Evolutionary conservation across 2,113 vertebrate genomes (phyloP), one percentile per base, ranked within the genome.

Genomic region (Rutilus rutilus): DNA sequence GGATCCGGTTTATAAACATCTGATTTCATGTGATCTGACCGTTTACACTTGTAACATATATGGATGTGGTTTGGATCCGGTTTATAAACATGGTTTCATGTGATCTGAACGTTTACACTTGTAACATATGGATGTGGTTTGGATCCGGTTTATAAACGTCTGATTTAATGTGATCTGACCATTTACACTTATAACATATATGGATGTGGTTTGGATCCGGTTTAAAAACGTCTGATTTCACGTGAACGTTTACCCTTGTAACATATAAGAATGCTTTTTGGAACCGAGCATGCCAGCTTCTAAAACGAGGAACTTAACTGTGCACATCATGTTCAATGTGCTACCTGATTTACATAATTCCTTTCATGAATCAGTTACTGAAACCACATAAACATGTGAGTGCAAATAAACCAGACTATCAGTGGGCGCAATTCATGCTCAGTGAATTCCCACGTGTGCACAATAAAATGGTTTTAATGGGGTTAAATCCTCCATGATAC

Each of bases 381-480:
- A 47, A 81, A 47, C n/a, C n/a, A 47, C 9, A 14, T 39, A 81
- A 5, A 47, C 36, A 42, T 17, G 36, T 15, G 8, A 42, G 5
- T 62, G 57, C 54, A 39, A 80, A 62, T 80, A 62, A 64, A 80
- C 78, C 62, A 25, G 2, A 17, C 23, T 42, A 64, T 80, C 59
- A 80, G 59, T 27, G 59, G 21, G 59, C 2, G 7, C 57, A 7
- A 57, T 78, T 79, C 12, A 59, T 59, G 64, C 59, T 27, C 23
- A 2, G 25, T 78, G 75, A 27, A 30, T 76, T 52, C 74, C 67
- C 39, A 12, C 6, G 7, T 47, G 23, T 47, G 71, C 14, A 25
- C 42, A 30, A 69, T 69, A 4, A 69, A 52, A 82, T 69, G 27
- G 19, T 54, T 82, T 65, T 82, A 67, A 65, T 82, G 27, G 45